Evolutionary conservation across 2,888 invertebrate species (phyloP).

Genomic region (Drosophila pegasa): DNA sequence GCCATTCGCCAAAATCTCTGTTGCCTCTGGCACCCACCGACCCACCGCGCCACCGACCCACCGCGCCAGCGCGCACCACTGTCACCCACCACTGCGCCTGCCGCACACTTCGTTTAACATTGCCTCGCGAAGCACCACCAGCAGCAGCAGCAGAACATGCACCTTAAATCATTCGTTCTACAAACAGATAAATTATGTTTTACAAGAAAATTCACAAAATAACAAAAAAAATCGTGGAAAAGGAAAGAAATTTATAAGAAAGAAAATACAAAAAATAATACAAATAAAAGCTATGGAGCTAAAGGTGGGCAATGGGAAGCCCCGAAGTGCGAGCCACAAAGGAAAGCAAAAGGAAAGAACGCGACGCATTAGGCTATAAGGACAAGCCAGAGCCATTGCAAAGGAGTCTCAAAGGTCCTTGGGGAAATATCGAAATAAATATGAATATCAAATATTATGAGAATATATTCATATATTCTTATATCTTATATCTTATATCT

Average conservation of each 20-base stretch:
- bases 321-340: slow-evolving; percentile 1
- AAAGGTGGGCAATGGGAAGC: not conserved
- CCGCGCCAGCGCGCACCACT: not conserved
- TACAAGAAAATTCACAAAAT: slow-evolving; percentile 66
- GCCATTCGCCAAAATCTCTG: slow-evolving; percentile 51
- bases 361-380: slow-evolving; percentile 13
- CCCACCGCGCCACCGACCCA: not conserved
- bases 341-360: slow-evolving; percentile 22
- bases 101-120: slow-evolving; percentile 20
- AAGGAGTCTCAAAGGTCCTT: not conserved
- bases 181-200: slow-evolving; percentile 82
- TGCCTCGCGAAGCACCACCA: slow-evolving; percentile 11
- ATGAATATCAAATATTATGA: not conserved
- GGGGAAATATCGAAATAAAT: not conserved
- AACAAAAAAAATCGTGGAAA: slow-evolving; percentile 11
- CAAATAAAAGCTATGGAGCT: slow-evolving; percentile 24
- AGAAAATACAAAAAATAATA: slow-evolving; percentile 30
- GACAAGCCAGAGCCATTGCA: slow-evolving; percentile 16
- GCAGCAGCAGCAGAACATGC: slow-evolving; percentile 38
- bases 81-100: not conserved
- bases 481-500: slow-evolving; percentile 1
- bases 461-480: no score
- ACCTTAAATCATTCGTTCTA: slow-evolving; percentile 78
- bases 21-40: slow-evolving; percentile 17
- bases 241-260: slow-evolving; percentile 9